phyloP scores from a whole-genome alignment of 2,888 invertebrate genomes.

The Ophraella communa region DNA sequence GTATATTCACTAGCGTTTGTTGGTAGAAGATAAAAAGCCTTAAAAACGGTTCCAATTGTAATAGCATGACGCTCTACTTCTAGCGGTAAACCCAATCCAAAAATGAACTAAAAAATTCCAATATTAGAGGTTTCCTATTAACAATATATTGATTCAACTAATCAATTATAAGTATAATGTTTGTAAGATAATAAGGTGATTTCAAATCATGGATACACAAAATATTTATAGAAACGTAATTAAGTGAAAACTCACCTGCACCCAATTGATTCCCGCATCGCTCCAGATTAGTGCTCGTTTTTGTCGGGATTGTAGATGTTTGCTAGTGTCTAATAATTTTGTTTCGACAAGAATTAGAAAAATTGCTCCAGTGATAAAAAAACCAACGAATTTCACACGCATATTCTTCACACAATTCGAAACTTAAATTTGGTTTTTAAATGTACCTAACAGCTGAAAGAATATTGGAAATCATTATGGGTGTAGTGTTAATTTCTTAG shows the following conservation, averaged over 20 bases:
- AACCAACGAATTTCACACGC: slow-evolving; percentile 6
- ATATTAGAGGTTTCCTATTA: too few species aligned
- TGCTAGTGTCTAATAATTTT: slow-evolving; percentile 44
- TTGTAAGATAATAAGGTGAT: too few species aligned
- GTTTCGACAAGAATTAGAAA: background rate
- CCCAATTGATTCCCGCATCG: slow-evolving; percentile 65
- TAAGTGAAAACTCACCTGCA: slow-evolving; percentile 65
- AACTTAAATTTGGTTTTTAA: background rate
- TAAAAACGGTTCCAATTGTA: slow-evolving; percentile 60
- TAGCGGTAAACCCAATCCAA: slow-evolving; percentile 62
- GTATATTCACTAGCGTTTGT: slow-evolving; percentile 46
- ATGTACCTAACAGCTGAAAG: background rate
- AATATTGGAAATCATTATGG: background rate
- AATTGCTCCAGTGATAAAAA: background rate
- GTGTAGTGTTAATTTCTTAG: background rate
- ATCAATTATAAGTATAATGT: too few species aligned
- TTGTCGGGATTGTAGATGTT: slow-evolving; percentile 55
- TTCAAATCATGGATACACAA: background rate
- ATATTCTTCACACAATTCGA: background rate
- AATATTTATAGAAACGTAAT: too few species aligned
- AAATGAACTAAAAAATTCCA: slow-evolving; percentile 56
- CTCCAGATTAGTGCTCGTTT: slow-evolving; percentile 67
- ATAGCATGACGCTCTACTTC: slow-evolving; percentile 59
- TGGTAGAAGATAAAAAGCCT: slow-evolving; percentile 57
- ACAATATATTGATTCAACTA: too few species aligned